Conservation (phyloP, 2,797 vertebrate species). For the Anabas testudineus region DNA sequence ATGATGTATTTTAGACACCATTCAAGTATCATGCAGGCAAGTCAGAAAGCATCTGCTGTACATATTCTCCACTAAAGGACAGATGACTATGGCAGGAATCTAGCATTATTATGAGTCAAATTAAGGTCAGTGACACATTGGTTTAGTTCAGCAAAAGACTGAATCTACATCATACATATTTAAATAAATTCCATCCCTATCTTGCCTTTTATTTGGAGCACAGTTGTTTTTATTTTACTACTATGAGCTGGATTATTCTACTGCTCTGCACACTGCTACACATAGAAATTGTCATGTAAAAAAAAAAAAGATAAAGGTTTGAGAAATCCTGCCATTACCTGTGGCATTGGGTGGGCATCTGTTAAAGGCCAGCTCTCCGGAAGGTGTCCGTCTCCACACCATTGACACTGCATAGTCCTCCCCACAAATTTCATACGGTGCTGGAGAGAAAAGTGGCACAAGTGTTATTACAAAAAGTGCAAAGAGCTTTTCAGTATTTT, state of each 20-base stretch:
- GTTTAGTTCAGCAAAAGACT: not conserved
- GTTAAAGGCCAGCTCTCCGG: slow-evolving; percentile 97
- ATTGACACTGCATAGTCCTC: slow-evolving; percentile 97
- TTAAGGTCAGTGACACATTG: not conserved
- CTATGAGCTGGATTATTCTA: not conserved
- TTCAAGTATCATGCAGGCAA: not conserved
- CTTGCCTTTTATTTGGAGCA: not conserved
- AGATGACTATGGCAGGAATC: not conserved
- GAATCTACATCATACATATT: not conserved
- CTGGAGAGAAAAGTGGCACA: slow-evolving; percentile 79
- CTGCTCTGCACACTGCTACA: too few species aligned
- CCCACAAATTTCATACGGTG: slow-evolving; percentile 98
- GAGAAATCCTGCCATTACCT: slow-evolving; percentile 78
- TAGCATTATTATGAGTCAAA: slow-evolving; percentile 10
- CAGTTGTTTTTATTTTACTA: not conserved
- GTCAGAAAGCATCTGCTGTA: not conserved
- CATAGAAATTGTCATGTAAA: not conserved
- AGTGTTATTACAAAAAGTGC: slow-evolving; percentile 18
- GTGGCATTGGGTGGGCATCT: slow-evolving; percentile 97
- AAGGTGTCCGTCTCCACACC: slow-evolving; percentile 98
- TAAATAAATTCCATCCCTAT: not conserved
- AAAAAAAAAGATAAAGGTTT: not conserved
- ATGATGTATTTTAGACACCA: slow-evolving; percentile 25
- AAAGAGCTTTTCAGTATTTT: slow-evolving; percentile 51
- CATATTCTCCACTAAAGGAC: not conserved